Conservation (phyloP, 2,888 invertebrate species). For the Melanchra persicariae region DNA sequence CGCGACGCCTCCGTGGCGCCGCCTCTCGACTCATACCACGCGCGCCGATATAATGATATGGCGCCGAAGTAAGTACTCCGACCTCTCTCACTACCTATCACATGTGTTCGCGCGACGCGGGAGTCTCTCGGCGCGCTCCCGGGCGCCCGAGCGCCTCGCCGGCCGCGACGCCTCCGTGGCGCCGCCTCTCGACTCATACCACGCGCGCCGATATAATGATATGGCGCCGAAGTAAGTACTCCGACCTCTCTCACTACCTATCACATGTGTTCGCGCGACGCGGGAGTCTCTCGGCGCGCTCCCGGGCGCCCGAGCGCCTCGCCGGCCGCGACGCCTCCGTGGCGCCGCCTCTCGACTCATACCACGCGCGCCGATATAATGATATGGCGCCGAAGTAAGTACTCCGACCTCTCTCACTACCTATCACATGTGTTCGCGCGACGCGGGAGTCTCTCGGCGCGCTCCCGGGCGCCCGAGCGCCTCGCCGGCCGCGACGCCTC, state of each 20-base stretch:
- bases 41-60: slow-evolving; percentile 95
- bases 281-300: slow-evolving; percentile 74
- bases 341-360: slow-evolving; percentile 90
- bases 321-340: slow-evolving; percentile 75
- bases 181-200: slow-evolving; percentile 89
- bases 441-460: slow-evolving; percentile 73
- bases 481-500: slow-evolving; percentile 74
- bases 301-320: slow-evolving; percentile 72
- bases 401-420: too few relatives aligned
- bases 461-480: slow-evolving; percentile 70
- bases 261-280: too few relatives aligned
- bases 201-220: slow-evolving; percentile 94
- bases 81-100: too few relatives aligned
- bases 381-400: slow-evolving; percentile 97
- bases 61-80: slow-evolving; percentile 95
- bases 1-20: slow-evolving; percentile 84
- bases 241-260: too few relatives aligned
- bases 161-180: slow-evolving; percentile 81
- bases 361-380: slow-evolving; percentile 93
- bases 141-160: slow-evolving; percentile 71
- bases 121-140: slow-evolving; percentile 75
- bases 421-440: too few relatives aligned
- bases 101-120: slow-evolving; percentile 60
- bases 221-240: slow-evolving; percentile 96
- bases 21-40: slow-evolving; percentile 91